Evolutionary conservation across 1,140 invertebrate species (phyloP).

Genomic region (Aphis craccivora): DNA sequence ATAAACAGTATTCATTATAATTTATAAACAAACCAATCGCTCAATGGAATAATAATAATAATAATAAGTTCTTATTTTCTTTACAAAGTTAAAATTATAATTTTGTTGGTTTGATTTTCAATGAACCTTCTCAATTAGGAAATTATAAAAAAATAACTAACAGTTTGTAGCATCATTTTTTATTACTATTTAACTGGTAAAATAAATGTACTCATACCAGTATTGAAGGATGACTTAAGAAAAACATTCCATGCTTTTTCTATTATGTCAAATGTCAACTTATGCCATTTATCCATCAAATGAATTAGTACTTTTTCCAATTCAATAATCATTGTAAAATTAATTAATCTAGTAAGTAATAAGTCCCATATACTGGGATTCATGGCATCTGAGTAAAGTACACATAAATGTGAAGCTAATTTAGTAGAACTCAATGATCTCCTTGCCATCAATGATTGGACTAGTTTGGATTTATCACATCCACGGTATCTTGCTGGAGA

Average conservation of each 20-base stretch:
- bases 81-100: too few species aligned
- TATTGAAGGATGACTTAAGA: conserved; percentile 44
- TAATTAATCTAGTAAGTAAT: conserved; percentile 47
- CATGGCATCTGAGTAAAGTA: conserved; percentile 31
- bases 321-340: conserved; percentile 51
- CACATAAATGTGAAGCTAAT: conserved; percentile 53
- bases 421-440: conserved; percentile 28
- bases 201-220: not conserved
- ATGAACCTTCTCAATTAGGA: too few species aligned
- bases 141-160: not conserved
- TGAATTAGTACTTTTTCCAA: conserved; percentile 48
- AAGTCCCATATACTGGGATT: conserved; percentile 45
- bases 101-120: too few species aligned
- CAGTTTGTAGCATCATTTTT: not conserved
- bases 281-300: conserved; percentile 57
- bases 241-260: conserved; percentile 58
- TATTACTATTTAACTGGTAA: not conserved
- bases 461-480: conserved; percentile 52
- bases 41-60: not conserved
- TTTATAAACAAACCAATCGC: too few species aligned
- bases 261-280: conserved; percentile 42
- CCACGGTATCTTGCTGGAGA: conserved; percentile 48
- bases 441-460: conserved; percentile 35
- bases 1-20: too few species aligned
- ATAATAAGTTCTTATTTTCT: not conserved